phyloP scores from a whole-genome alignment of 2,888 invertebrate genomes.

The Drosophila diplacantha region DNA sequence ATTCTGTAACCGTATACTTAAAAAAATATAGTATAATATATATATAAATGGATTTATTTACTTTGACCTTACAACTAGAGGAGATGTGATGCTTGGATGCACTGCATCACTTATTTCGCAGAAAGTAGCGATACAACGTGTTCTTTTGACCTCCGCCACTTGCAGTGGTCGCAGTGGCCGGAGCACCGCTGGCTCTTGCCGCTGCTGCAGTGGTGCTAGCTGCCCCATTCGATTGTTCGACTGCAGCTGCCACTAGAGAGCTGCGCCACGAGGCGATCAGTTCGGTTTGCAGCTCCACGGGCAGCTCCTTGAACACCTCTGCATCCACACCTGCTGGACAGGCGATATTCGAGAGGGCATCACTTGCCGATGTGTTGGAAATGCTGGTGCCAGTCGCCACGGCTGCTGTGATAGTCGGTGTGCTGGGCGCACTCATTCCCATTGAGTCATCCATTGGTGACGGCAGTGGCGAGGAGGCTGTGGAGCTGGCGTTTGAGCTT shows the following conservation, averaged over 20 bases:
- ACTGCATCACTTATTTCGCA: constrained; percentile 81
- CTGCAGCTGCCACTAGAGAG: constrained; percentile 74
- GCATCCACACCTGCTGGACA: constrained; percentile 84
- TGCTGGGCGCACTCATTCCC: constrained; percentile 50
- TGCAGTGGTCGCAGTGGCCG: constrained; percentile 50
- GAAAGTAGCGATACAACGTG: constrained; percentile 84
- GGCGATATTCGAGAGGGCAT: constrained; percentile 74
- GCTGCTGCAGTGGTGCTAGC: constrained; percentile 20
- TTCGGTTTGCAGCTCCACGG: constrained; percentile 85
- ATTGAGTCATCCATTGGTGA: constrained; percentile 70
- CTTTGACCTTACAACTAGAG: constrained; percentile 28
- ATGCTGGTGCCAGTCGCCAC: constrained; percentile 4
- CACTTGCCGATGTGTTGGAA: constrained; percentile 6
- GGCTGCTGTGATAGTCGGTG: constrained; percentile 43
- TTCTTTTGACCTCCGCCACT: constrained; percentile 75
- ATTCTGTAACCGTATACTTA: constrained; percentile 22
- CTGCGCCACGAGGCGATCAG: constrained; percentile 83
- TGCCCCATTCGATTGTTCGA: constrained; percentile 52
- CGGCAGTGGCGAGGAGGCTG: constrained; percentile 61
- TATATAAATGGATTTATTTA: constrained; percentile 32
- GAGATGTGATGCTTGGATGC: constrained; percentile 33
- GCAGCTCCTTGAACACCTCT: constrained; percentile 84
- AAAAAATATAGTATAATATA: constrained; percentile 25
- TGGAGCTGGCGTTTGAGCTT: constrained; percentile 63
- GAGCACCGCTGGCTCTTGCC: constrained; percentile 75